phyloP scores from a whole-genome alignment of 92 coral and sea anemone species.

The Muricea muricata region DNA sequence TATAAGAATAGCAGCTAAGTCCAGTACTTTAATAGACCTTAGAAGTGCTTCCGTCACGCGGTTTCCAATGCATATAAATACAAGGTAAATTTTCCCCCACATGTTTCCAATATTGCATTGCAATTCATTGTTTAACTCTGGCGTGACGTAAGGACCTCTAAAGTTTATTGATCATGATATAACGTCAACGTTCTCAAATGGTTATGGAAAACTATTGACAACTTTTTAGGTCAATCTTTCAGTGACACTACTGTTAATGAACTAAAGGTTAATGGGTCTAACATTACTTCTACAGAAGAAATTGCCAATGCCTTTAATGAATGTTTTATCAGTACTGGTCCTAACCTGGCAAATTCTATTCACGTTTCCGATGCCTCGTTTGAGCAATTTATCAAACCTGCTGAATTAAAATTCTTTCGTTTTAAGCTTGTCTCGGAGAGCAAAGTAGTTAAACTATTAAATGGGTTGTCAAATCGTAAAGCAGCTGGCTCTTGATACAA shows the following conservation, averaged over 20 bases:
- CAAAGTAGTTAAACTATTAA: not conserved
- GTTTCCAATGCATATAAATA: no score
- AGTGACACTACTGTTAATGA: conserved; percentile 37
- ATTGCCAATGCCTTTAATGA: not conserved
- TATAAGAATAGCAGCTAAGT: not conserved
- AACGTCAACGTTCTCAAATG: conserved; percentile 24
- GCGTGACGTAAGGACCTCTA: no score
- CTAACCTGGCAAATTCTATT: conserved; percentile 4
- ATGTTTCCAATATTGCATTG: no score
- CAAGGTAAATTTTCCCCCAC: no score
- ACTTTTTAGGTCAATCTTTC: conserved; percentile 5
- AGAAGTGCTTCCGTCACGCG: no score
- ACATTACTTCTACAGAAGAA: conserved; percentile 1
- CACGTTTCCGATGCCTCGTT: not conserved
- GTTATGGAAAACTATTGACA: conserved; percentile 36
- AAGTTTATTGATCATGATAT: conserved; percentile 26
- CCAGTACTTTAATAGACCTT: not conserved
- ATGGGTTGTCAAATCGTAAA: not conserved
- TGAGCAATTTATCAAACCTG: not conserved
- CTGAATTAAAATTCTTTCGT: not conserved
- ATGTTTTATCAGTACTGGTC: not conserved
- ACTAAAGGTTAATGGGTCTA: conserved; percentile 38
- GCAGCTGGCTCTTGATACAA: conserved; percentile 15
- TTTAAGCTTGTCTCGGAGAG: not conserved
- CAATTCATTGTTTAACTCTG: no score